Base-by-base conservation (phyloP, 2,797 vertebrate genomes). In the Neosilurus hyrtlii region DNA sequence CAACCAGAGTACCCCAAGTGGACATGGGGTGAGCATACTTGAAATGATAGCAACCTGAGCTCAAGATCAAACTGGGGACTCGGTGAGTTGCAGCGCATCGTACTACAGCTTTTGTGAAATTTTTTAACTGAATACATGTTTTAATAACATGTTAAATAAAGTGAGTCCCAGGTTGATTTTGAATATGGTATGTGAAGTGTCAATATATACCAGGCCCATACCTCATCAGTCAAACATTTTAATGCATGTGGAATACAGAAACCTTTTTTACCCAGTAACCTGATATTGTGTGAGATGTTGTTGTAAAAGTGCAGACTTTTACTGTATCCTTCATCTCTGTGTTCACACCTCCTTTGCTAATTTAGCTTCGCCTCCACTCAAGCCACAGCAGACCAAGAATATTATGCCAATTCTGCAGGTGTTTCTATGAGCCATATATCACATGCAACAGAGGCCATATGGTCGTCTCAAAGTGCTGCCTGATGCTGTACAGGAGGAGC, bases 311-410 rank as follows among this genome's bases (percentile, higher is more conserved):
- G 84, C 62, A 67, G 83, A 56, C 81, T 62, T 84, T 79, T n/a
- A 76, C 83, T 84, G 74, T 90, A 86, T 73, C 81, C 80, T 85
- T 86, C 91, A 91, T 90, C 91, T 43, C 89, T 83, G 81, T 91
- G 90, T 93, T 94, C 92, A 90, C 92, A 92, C 92, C 88, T 89
- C 83, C 56, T 85, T 49, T 3, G 82, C 90, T 93, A 91, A 94
- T 93, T 91, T 89, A 85, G 87, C 90, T 88, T 83, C 85, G 86
- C 91, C 91, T 92, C 88, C 84, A 91, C 57, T 54, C 71, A 68
- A 56, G 63, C 75, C 26, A 79, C 52, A 71, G 86, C 83, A 75
- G 59, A 86, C 88, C 87, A 84, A 83, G 63, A 88, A 90, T 82
- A 79, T 87, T 76, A 52, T 83, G 56, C 79, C 51, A 83, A 83